Evolutionary conservation across 2,113 vertebrate genomes (phyloP), one percentile per base, ranked within the genome.

Genomic region (Seriola rivoliana): DNA sequence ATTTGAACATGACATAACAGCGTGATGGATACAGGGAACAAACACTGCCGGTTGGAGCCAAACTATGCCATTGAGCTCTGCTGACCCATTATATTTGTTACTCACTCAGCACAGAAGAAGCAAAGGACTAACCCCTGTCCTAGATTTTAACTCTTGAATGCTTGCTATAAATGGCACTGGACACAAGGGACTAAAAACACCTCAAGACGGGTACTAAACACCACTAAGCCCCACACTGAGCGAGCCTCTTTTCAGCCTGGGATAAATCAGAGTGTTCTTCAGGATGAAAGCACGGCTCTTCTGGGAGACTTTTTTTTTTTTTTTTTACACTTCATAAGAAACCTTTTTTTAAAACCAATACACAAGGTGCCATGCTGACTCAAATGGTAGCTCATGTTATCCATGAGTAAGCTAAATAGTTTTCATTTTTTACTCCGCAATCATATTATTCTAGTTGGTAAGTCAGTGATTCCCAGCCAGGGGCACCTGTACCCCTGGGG

Each of bases 61-160:
- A 60, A 71, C 58, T 46, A 60, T 32, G 42, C 54, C 42, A 64
- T 29, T 40, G 63, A 34, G 36, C 55, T 68, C 68, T 52, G 60
- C 62, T 54, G 80, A 87, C 67, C 75, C 23, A 50, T 71, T 78
- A 48, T 25, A 59, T 70, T 25, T 77, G 42, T 54, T 54, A 55
- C 72, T 21, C 40, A 67, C 72, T 72, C 67, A 62, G 82, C 78
- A 78, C 34, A 76, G 14, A 68, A 23, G 55, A 4, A 72, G 21
- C 40, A 75, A 76, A 82, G 54, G n/a, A 65, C 65, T 58, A 38
- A 13, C 40, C 29, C 25, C 50, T 78, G 82, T 58, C 72, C 87
- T 38, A 82, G 48, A 89, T 86, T 81, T 80, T n/a, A 81, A 40
- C 67, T 46, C 40, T 71, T 75, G 67, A 44, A 77, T 80, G 77